Percentiles rank a stretch among this genome's conserved stretches.
phyloP scores from a whole-genome alignment of 2,797 vertebrate species.

The Cheirogaleus major region DNA sequence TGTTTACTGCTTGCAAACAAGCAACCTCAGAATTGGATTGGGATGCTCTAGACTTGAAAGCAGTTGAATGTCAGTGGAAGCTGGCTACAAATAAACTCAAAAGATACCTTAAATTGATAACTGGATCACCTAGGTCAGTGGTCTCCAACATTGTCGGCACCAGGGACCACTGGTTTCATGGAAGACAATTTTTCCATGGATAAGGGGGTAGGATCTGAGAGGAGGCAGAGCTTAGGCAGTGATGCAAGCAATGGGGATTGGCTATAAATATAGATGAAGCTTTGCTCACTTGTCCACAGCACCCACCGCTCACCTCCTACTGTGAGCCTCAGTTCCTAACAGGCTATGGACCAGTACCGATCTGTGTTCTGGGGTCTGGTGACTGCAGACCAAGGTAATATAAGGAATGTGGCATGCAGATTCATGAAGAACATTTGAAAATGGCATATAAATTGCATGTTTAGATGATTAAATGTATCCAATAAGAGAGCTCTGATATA shows the following conservation, averaged over 20 bases:
- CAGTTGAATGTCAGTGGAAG: background rate
- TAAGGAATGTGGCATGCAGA: background rate
- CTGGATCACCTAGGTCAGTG: background rate
- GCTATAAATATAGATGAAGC: too few species aligned
- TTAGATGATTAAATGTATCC: background rate
- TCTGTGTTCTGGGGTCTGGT: too few species aligned
- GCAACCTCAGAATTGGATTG: background rate
- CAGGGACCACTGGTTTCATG: too few species aligned
- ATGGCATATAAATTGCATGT: background rate
- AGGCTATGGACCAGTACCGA: too few species aligned
- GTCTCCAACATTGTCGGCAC: too few species aligned
- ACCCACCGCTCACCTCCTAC: too few species aligned
- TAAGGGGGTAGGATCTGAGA: too few species aligned
- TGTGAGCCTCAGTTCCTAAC: too few species aligned
- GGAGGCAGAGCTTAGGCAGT: too few species aligned
- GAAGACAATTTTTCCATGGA: too few species aligned
- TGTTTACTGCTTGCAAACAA: background rate
- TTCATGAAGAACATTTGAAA: background rate
- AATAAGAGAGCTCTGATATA: background rate
- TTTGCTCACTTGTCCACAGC: too few species aligned
- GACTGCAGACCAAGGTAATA: background rate
- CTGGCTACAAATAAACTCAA: background rate
- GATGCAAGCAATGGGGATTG: too few species aligned
- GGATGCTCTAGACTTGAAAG: background rate
- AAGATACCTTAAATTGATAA: background rate